Base-by-base conservation (phyloP, 1,140 invertebrate genomes). In the Geopemphigus sp. region DNA sequence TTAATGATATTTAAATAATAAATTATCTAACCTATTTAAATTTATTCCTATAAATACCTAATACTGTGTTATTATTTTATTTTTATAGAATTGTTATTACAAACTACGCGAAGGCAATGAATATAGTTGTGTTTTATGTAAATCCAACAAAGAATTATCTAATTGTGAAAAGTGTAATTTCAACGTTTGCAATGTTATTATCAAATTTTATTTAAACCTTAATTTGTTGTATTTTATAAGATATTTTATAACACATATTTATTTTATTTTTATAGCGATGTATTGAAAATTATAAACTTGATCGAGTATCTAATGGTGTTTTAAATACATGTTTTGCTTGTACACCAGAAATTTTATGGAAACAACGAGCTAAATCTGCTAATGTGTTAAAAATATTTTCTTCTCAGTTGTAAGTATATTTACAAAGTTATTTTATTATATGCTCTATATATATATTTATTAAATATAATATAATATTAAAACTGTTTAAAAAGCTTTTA, bases 391-490 rank as follows among this genome's bases (percentile, higher is more conserved):
- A 76, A 76, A 14, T 76, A 26, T 76, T 76, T 76, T 61, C 2
- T 76, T 76, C 73, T 50, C 73, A 76, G 29, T 61, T 76, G 73
- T 76, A 76, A 76, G 73, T 78, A 26, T 19, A 72, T 72, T 63
- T 32, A n/a, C 12, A n/a, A n/a, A 19, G 5, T 54, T 54, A 54
- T 54, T 54, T 56, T n/a, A 6, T n/a, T n/a, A 56, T 3, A 54
- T n/a, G 19, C 3, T 54, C 19, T 19, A 19, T 17, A 54, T 19
- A 54, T 54, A 56, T 56, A 4, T n/a, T 8, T n/a, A 56, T 56
- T n/a, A 56, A 19, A 5, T 19, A 19, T 54, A 54, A 54, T 19
- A 54, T 19, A 54, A 3, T 19, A 1, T 56, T 56, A 56, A 39
- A 39, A 8, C 32, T 39, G 3, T 39, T 39, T 39, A 8, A 39